Evolutionary conservation across 1,140 invertebrate genomes (phyloP), one percentile per base, ranked within the genome.

Genomic region (Papilio helenus): DNA sequence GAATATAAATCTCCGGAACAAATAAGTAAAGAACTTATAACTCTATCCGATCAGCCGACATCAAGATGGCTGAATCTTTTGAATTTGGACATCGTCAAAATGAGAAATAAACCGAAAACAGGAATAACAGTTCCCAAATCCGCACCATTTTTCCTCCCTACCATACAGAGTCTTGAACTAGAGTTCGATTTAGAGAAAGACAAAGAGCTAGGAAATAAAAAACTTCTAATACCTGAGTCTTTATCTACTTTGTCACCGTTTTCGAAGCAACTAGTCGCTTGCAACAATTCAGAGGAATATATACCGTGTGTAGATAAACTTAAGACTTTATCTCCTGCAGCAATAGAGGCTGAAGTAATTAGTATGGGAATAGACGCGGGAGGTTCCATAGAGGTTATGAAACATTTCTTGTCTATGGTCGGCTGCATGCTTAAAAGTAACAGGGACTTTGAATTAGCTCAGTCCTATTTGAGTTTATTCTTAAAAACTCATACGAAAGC

Each of bases 71-170:
- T 98, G 74, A 99, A 99, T 95, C 93, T 99, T 4, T 94, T 99
- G 0, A 97, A 99, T 92, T 95, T 99, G 65, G 98, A 99, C 87
- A 93, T 98, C 1, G 97, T 99, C 1, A 98, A 97, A 90, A 96
- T 97, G 82, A 95, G 98, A 82, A 99, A 99, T 92, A 99, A 99
- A 90, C 98, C 99, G 0, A 98, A 97, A 93, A 97, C 97, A 72
- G 95, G 97, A 8, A 95, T 97, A 0, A 98, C 98, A 88, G 95
- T 95, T 1, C 97, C 97, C 0, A 98, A 98, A 95, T 96, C 96
- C 34, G 98, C 98, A 0, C 99, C 99, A 0, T 99, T 99, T 95
- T 99, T 99, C 90, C 92, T 99, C 51, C 98, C 99, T 0, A 99
- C 98, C 0, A 95, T 99, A 78, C 96, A 98, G 0, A 98, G 98